A percentile compares a stretch with the other conserved stretches of the same genome.
These are phyloP conservation scores for Gallinago paraguaiae DNA, from an alignment of 2,113 vertebrate species.

Conservation along the genomic window DNA sequence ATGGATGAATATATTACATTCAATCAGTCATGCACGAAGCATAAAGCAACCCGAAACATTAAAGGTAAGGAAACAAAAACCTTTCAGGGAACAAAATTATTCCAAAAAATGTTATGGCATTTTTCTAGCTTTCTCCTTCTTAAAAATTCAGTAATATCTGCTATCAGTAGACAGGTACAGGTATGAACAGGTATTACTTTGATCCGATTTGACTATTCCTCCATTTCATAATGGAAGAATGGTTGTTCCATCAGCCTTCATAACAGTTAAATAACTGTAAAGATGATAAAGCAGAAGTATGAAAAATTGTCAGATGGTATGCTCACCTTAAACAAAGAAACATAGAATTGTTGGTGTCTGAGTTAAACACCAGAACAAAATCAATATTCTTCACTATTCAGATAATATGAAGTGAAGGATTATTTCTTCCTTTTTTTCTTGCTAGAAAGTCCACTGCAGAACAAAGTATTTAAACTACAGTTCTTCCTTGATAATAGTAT, in stretches of 20 bases:
- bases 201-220: background rate
- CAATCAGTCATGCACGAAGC: background rate
- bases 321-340: background rate
- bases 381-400: accelerated
- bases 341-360: background rate
- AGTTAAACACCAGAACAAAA: background rate
- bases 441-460: background rate
- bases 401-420: background rate
- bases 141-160: background rate
- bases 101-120: background rate
- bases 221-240: background rate
- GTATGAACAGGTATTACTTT: background rate
- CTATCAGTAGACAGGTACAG: background rate
- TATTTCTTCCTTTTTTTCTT: background rate
- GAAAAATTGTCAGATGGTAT: background rate
- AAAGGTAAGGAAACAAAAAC: background rate
- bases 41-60: background rate
- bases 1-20: background rate
- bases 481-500: background rate
- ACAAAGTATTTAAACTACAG: background rate
- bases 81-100: background rate
- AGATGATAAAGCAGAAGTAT: background rate
- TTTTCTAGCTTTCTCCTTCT: background rate
- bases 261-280: background rate
- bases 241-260: background rate